These are phyloP conservation scores for Drosophila emarginata DNA, from an alignment of 2,888 invertebrate genomes.

Conservation along the genomic window DNA sequence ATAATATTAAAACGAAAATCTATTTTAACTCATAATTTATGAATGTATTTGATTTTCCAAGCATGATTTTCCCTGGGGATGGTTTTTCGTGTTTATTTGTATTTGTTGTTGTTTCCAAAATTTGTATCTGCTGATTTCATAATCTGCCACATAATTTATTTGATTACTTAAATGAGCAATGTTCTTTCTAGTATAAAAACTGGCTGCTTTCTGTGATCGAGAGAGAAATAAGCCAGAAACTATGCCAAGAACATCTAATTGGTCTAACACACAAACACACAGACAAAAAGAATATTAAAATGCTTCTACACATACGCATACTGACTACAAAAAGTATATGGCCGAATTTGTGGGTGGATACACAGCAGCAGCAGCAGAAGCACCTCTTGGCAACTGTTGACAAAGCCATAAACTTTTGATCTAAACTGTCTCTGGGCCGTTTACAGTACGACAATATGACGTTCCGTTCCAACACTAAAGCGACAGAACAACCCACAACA, in stretches of 20 bases:
- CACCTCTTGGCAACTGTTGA: conserved; percentile 32
- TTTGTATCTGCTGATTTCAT: conserved; percentile 47
- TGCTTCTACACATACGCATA: conserved; percentile 11
- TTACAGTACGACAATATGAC: neutral
- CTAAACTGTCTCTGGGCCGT: conserved; percentile 29
- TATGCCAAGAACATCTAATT: conserved; percentile 73
- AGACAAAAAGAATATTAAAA: conserved; percentile 34
- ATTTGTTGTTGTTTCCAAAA: neutral
- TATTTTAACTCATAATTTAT: neutral
- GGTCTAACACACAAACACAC: conserved; percentile 44
- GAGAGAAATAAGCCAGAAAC: conserved; percentile 47
- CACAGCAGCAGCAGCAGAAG: conserved; percentile 42
- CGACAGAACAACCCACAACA: conserved; percentile 26
- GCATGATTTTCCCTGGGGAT: conserved; percentile 8
- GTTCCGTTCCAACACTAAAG: conserved; percentile 13
- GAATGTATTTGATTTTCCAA: neutral
- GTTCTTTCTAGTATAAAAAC: conserved; percentile 39
- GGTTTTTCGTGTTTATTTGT: conserved; percentile 1
- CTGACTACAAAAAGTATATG: conserved; percentile 25
- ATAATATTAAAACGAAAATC: neutral
- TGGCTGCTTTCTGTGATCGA: conserved; percentile 6
- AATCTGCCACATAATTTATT: conserved; percentile 67
- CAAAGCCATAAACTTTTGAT: conserved; percentile 27
- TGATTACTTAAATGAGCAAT: conserved; percentile 72
- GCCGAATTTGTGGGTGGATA: conserved; percentile 18